Percentiles rank a stretch among this genome's conserved stretches.
Evolutionary conservation across 23 tunicate genomes (phyloP).

Genomic region (Trididemnum miniatum): DNA sequence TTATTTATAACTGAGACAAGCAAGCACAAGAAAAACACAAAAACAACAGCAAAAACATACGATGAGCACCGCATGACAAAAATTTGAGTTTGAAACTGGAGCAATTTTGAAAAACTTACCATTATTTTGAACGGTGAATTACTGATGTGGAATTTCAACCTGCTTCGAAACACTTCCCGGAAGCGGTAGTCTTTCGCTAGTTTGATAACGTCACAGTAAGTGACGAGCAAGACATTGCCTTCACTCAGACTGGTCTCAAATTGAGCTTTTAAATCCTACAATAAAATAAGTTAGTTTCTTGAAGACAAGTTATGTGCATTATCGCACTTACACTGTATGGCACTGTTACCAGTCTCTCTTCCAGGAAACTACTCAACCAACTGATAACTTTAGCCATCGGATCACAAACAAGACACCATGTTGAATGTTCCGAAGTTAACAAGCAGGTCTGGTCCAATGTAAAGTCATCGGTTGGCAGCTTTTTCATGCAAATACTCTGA

Average conservation of each 20-base stretch:
- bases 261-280: slow-evolving; percentile 76
- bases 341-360: slow-evolving; percentile 46
- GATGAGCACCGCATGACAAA: no score
- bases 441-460: slow-evolving; percentile 80
- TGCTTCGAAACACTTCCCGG: slow-evolving; percentile 69
- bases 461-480: slow-evolving; percentile 59
- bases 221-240: slow-evolving; percentile 79
- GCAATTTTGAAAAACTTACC: slow-evolving; percentile 55
- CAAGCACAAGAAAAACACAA: no score
- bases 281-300: neutral
- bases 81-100: no score
- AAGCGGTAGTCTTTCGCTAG: slow-evolving; percentile 74
- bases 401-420: slow-evolving; percentile 93
- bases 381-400: slow-evolving; percentile 62
- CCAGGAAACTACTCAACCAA: slow-evolving; percentile 63
- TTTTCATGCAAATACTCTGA: slow-evolving; percentile 46
- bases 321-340: slow-evolving; percentile 56
- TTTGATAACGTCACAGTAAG: slow-evolving; percentile 82
- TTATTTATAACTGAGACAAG: no score
- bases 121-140: slow-evolving; percentile 87
- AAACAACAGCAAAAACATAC: no score
- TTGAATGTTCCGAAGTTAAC: slow-evolving; percentile 59
- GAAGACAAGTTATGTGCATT: neutral
- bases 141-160: slow-evolving; percentile 56
- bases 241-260: slow-evolving; percentile 91